phyloP scores from a whole-genome alignment of 2,113 vertebrate genomes.

The Cygnus buccinator region DNA sequence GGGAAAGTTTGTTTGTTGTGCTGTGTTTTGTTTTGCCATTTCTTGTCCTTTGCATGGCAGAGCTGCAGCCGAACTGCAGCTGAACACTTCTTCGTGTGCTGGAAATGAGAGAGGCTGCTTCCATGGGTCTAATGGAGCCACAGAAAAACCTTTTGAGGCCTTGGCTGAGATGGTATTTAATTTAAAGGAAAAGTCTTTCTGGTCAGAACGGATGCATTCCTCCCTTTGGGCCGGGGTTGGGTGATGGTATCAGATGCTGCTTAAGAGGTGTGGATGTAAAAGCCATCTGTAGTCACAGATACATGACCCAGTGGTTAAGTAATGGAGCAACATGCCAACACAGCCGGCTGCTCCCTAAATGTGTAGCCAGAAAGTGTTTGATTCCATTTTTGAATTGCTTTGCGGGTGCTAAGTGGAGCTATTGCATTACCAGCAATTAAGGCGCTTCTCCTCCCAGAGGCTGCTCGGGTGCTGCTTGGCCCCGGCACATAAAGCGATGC shows the following conservation, averaged over 20 bases:
- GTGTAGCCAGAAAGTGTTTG: constrained; percentile 66
- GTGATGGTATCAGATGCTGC: constrained; percentile 60
- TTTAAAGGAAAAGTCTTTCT: constrained; percentile 41
- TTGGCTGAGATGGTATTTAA: background rate
- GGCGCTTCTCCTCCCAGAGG: background rate
- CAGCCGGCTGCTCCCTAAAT: constrained; percentile 45
- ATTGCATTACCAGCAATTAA: constrained; percentile 64
- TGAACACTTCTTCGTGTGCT: background rate
- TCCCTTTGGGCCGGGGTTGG: background rate
- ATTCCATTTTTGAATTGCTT: constrained; percentile 67
- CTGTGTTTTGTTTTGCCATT: background rate
- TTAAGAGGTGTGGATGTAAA: constrained; percentile 43
- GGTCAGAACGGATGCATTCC: background rate
- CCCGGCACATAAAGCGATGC: accelerated
- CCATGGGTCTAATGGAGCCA: background rate
- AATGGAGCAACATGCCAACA: constrained; percentile 63
- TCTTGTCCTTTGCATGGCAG: background rate
- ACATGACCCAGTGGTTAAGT: constrained; percentile 66
- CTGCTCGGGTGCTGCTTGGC: background rate
- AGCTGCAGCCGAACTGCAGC: background rate
- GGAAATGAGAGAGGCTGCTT: background rate
- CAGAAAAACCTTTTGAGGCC: background rate
- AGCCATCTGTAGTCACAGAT: constrained; percentile 70
- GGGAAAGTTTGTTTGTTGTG: background rate
- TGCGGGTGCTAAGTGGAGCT: constrained; percentile 63